Conservation (phyloP, 2,113 vertebrate species). For the Daboia siamensis region DNA sequence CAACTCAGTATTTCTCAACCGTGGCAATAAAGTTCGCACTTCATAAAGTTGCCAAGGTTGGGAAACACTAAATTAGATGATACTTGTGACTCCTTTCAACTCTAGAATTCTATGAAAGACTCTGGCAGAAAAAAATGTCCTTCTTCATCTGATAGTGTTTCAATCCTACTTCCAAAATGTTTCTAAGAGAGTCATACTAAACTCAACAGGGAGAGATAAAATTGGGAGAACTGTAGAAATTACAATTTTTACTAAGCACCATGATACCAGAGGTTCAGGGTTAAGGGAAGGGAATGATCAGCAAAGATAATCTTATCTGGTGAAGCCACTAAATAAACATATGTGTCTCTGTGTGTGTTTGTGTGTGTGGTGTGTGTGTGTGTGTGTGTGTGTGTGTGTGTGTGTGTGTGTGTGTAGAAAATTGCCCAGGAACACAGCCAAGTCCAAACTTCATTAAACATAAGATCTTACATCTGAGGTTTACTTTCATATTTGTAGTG, state of each 20-base stretch:
- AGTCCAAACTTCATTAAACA: slow-evolving; percentile 51
- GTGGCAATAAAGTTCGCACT: neutral
- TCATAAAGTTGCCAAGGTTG: neutral
- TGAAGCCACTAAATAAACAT: slow-evolving; percentile 24
- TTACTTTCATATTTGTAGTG: slow-evolving; percentile 41
- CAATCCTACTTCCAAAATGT: slow-evolving; percentile 70
- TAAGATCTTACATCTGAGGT: slow-evolving; percentile 40
- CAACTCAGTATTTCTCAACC: neutral
- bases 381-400: too few species aligned
- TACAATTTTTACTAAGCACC: slow-evolving; percentile 37
- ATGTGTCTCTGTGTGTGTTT: too few species aligned
- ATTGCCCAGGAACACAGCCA: slow-evolving; percentile 45
- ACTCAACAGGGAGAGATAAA: neutral
- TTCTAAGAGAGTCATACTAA: slow-evolving; percentile 58
- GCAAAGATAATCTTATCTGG: slow-evolving; percentile 38
- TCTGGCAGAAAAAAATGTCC: slow-evolving; percentile 69
- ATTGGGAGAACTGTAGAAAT: slow-evolving; percentile 23
- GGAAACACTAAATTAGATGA: neutral
- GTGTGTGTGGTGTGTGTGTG: too few species aligned
- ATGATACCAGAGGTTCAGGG: slow-evolving; percentile 17
- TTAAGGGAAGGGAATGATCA: slow-evolving; percentile 15
- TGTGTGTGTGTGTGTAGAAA: neutral
- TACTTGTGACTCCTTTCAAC: neutral
- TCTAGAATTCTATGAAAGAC: neutral
- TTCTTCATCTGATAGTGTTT: slow-evolving; percentile 71